These are phyloP conservation scores for Linurgus olivaceus DNA, from an alignment of 2,797 vertebrate species.

Conservation along the genomic window DNA sequence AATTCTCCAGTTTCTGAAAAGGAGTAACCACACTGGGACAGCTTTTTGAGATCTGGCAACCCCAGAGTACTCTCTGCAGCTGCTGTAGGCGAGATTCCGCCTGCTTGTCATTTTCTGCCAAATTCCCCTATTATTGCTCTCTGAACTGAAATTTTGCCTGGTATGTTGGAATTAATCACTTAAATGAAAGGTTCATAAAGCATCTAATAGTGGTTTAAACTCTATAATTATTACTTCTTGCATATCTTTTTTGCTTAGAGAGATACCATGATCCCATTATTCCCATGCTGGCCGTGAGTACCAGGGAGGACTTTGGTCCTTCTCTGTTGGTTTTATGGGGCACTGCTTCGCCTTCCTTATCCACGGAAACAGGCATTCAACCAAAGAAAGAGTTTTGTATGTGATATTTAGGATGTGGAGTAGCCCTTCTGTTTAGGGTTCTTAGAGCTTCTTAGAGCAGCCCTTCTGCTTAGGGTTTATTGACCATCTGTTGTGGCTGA, in stretches of 20 bases:
- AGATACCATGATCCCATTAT: rapidly evolving
- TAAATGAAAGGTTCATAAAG: not conserved
- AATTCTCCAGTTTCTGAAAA: not conserved
- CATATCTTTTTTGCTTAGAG: not conserved
- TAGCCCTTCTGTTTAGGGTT: not conserved
- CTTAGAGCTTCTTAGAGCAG: not conserved
- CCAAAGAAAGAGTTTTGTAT: not conserved
- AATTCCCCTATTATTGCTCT: not conserved
- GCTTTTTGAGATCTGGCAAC: not conserved
- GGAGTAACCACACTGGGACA: not conserved
- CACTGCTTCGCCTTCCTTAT: not conserved
- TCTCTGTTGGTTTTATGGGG: not conserved
- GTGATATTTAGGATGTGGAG: not conserved
- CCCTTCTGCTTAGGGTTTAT: not conserved
- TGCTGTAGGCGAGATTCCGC: not conserved
- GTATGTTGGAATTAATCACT: not conserved
- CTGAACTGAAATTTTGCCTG: not conserved
- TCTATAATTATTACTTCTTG: not conserved
- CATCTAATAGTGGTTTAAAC: not conserved
- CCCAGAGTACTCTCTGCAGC: not conserved
- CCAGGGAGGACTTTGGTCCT: not conserved
- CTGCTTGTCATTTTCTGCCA: not conserved
- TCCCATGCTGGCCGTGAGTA: rapidly evolving
- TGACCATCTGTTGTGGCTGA: not conserved
- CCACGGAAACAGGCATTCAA: not conserved